Base-by-base conservation (phyloP, 2,113 vertebrate species). In the Pseudorhombus dupliciocellatus region DNA sequence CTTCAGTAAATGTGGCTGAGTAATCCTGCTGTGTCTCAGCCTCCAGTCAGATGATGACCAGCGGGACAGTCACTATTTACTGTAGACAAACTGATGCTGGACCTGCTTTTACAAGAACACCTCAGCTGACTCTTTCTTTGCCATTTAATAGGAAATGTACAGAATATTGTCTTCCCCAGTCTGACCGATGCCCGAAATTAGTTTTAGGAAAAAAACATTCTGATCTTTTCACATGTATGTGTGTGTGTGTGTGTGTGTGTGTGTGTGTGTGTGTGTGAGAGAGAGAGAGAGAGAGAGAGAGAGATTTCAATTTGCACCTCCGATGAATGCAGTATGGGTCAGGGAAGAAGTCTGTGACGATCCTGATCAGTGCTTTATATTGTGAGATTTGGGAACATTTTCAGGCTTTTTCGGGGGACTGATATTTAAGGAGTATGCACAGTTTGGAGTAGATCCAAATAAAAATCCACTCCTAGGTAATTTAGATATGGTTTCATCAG, bases 1-100 rank as follows among this genome's bases (percentile, higher is more conserved):
- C 21, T 25, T 44, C 57, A 25, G 75, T 42, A 66, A 64, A 46
- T 68, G 64, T 26, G 20, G 26, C 14, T 51, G 69, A 74, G 31
- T 80, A 70, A 60, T 55, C 52, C 6, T 78, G 57, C 42, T 74
- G 34, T 46, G 22, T 70, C 53, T 58, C 68, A 70, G 54, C 26
- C 2, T 80, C 75, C 70, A 61, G 70, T 55, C 61, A 11, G 15
- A 46, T 52, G 73, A 46, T 53, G 66, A 62, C 57, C 15, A 51
- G 26, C 21, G 20, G 20, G 46, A 50, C 24, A 54, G 71, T 80
- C 70, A 71, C 1, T 60, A 40, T 18, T 56, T 56, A 30, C 63
- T 44, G 24, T 25, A 75, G 4, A 51, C 6, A 57, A 15, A 37
- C 10, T 74, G 34, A 64, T 44, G 44, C 22, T 4, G 15, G 81